phyloP scores from a whole-genome alignment of 2,888 invertebrate genomes.

The Plebejus anna region DNA sequence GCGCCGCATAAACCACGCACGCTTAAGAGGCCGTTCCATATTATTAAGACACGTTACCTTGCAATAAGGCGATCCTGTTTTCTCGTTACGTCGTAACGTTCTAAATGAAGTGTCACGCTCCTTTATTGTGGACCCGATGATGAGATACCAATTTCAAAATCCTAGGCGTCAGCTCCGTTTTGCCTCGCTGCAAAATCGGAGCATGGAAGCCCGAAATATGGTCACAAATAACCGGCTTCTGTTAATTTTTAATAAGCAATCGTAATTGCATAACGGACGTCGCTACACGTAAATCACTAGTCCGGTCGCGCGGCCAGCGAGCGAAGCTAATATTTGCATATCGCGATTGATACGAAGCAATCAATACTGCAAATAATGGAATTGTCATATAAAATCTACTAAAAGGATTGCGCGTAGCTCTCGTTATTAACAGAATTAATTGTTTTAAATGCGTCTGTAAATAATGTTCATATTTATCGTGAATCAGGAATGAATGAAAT shows the following conservation, averaged over 20 bases:
- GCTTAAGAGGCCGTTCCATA: slow-evolving; percentile 34
- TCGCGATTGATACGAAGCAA: slow-evolving; percentile 76
- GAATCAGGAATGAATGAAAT: slow-evolving; percentile 34
- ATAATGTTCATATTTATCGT: slow-evolving; percentile 37
- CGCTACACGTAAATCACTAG: slow-evolving; percentile 67
- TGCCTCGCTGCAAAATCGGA: neutral
- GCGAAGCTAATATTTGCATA: slow-evolving; percentile 76
- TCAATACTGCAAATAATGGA: slow-evolving; percentile 78
- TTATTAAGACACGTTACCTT: slow-evolving; percentile 31
- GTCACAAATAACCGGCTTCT: slow-evolving; percentile 35
- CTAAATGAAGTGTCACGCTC: neutral
- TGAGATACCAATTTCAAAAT: neutral
- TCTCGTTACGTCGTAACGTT: slow-evolving; percentile 20
- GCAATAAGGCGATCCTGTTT: slow-evolving; percentile 27
- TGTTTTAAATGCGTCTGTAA: slow-evolving; percentile 42
- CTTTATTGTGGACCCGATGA: neutral
- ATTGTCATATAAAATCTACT: slow-evolving; percentile 67
- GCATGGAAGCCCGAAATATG: slow-evolving; percentile 21
- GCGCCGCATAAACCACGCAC: slow-evolving; percentile 40
- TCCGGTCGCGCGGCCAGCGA: slow-evolving; percentile 61
- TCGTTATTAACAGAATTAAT: slow-evolving; percentile 46
- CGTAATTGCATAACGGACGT: slow-evolving; percentile 72
- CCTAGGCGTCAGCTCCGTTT: neutral
- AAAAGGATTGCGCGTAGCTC: slow-evolving; percentile 54
- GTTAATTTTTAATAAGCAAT: slow-evolving; percentile 75